Conservation (phyloP, 1,140 invertebrate genomes). For the Akabosia matsudoensis region DNA sequence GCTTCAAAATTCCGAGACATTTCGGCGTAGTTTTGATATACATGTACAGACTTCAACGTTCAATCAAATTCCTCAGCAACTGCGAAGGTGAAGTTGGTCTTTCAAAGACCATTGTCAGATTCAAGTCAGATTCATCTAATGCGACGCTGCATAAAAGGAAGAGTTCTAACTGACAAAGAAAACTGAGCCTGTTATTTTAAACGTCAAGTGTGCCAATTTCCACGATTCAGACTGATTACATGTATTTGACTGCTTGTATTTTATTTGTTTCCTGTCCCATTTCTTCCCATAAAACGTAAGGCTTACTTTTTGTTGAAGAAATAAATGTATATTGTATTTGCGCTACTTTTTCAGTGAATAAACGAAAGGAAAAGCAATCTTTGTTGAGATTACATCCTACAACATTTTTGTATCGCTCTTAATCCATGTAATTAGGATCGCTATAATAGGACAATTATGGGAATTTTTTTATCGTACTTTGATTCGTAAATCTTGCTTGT, state of each 20-base stretch:
- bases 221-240: neutral
- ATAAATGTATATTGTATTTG: neutral
- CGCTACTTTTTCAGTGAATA: neutral
- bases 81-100: too few relatives aligned
- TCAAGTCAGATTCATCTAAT: too few relatives aligned
- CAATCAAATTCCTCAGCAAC: too few relatives aligned
- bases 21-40: too few relatives aligned
- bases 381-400: neutral
- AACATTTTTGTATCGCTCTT: neutral
- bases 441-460: neutral
- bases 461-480: too few relatives aligned
- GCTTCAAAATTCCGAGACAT: too few relatives aligned
- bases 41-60: too few relatives aligned
- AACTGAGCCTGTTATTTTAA: neutral
- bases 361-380: neutral
- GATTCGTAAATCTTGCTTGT: too few relatives aligned
- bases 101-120: too few relatives aligned
- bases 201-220: neutral
- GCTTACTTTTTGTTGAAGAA: neutral
- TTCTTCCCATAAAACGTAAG: too few relatives aligned
- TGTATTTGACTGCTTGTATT: neutral
- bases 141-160: neutral
- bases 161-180: neutral
- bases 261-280: neutral
- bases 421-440: neutral